A percentile compares a stretch with the other conserved stretches of the same genome.
phyloP scores from a whole-genome alignment of 2,797 vertebrate species.

The Semaprochilodus insignis region DNA sequence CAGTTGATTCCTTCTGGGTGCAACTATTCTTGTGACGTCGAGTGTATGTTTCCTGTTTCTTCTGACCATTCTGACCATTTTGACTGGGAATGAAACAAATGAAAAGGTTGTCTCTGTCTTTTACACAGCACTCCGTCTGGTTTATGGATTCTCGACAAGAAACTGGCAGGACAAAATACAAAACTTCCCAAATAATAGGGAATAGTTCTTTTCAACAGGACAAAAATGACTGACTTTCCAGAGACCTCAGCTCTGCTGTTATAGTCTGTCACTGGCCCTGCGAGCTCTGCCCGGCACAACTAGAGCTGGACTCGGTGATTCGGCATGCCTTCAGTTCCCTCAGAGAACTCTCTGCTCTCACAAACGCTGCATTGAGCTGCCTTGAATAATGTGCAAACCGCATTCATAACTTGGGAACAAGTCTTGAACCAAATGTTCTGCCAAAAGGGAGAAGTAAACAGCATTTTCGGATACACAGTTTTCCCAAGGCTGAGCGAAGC shows the following conservation, averaged over 20 bases:
- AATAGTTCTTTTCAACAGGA: too few species aligned
- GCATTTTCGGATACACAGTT: neutral
- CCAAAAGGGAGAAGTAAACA: neutral
- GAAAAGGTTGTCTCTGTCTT: too few species aligned
- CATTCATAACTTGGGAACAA: neutral
- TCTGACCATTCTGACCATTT: too few species aligned
- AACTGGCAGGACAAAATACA: too few species aligned
- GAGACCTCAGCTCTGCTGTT: neutral
- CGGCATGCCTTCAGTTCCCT: neutral
- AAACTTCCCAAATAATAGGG: too few species aligned
- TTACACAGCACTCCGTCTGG: too few species aligned
- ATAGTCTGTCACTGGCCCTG: neutral
- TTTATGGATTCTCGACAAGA: too few species aligned
- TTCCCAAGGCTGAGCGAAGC: neutral
- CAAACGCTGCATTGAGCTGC: neutral
- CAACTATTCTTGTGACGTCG: too few species aligned
- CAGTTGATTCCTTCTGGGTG: too few species aligned
- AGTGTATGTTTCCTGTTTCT: too few species aligned
- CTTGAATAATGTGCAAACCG: constrained; percentile 6
- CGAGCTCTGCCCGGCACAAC: neutral
- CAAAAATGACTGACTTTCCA: neutral
- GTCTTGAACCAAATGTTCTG: neutral
- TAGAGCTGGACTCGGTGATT: neutral
- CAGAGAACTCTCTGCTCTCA: neutral
- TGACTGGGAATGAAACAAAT: too few species aligned